These are phyloP conservation scores for Scopus umbretta DNA, from an alignment of 2,113 vertebrate species.

Conservation along the genomic window DNA sequence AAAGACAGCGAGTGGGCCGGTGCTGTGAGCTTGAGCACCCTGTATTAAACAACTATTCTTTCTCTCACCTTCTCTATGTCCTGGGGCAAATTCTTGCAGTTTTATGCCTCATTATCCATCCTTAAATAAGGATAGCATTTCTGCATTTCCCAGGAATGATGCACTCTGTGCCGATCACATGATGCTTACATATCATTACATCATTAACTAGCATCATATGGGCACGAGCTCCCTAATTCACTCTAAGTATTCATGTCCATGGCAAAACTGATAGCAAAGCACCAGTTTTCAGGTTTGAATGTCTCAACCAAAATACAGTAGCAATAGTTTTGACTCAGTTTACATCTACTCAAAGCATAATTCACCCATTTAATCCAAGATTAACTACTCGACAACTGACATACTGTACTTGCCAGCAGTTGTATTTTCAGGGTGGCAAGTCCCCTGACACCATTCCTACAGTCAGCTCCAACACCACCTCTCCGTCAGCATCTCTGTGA, in stretches of 20 bases:
- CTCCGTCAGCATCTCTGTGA: neutral
- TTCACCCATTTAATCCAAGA: neutral
- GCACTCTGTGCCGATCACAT: neutral
- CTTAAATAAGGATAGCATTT: neutral
- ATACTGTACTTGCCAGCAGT: neutral
- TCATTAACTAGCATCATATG: neutral
- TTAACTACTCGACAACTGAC: neutral
- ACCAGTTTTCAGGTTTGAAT: neutral
- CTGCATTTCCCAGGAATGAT: neutral
- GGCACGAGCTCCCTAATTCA: neutral
- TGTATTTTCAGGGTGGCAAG: neutral
- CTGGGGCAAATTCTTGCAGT: neutral
- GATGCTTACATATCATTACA: neutral
- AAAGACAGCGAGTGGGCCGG: neutral
- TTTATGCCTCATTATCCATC: neutral
- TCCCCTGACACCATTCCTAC: neutral
- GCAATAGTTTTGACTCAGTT: neutral
- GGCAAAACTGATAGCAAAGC: neutral
- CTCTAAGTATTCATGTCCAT: neutral
- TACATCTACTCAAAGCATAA: neutral
- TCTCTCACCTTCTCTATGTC: neutral
- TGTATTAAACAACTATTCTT: neutral
- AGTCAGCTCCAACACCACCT: neutral
- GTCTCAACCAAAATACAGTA: neutral
- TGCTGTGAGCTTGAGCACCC: neutral